Conservation (phyloP, 2,797 vertebrate species). For the Rhynchotus rufescens region DNA sequence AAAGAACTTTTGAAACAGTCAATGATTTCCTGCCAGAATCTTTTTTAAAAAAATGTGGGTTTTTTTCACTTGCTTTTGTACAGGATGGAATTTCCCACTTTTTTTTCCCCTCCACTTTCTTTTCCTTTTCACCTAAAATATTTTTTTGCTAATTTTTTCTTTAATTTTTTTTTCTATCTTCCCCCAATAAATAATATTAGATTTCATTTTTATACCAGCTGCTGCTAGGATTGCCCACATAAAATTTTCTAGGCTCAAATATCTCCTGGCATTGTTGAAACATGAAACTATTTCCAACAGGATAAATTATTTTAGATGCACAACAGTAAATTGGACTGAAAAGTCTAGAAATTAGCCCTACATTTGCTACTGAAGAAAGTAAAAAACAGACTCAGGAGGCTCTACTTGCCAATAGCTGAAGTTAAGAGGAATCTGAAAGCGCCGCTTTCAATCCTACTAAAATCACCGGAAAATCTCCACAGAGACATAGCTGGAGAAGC, state of each 20-base stretch:
- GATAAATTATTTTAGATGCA: neutral
- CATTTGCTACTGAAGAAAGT: neutral
- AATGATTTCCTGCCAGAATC: conserved; percentile 21
- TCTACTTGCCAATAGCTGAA: neutral
- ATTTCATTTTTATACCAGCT: neutral
- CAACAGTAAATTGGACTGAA: neutral
- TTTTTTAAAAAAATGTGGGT: neutral
- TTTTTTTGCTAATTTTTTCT: neutral
- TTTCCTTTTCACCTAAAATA: neutral
- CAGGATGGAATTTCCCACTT: neutral
- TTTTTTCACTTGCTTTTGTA: neutral
- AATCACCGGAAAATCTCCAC: neutral
- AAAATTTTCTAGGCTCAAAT: neutral
- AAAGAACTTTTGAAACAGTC: conserved; percentile 33
- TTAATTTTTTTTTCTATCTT: neutral
- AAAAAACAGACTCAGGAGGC: neutral
- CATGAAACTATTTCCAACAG: neutral
- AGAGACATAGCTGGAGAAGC: neutral
- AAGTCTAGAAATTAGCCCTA: neutral
- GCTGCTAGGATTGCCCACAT: neutral
- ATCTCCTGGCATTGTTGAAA: conserved; percentile 12
- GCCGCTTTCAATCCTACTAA: neutral
- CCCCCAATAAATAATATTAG: neutral
- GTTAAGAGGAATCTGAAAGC: neutral
- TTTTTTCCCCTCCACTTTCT: neutral